Percentiles rank a stretch among this genome's conserved stretches.
Evolutionary conservation across 2,113 vertebrate genomes (phyloP).

Genomic region (Struthio camelus): DNA sequence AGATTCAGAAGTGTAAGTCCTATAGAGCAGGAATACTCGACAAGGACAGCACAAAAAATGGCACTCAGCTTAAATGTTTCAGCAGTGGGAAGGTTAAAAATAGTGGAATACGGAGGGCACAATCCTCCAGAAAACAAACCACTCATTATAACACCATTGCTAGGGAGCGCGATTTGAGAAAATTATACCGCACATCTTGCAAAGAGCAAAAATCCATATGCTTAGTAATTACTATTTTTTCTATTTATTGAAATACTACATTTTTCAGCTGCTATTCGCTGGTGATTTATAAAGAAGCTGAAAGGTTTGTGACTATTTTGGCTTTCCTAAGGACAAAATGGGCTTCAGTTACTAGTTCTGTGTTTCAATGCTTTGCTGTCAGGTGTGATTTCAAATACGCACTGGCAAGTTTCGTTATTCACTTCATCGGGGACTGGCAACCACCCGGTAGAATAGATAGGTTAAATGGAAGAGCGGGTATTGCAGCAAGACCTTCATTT

Average conservation of each 20-base stretch:
- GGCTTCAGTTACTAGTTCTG: neutral
- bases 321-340: neutral
- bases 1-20: neutral
- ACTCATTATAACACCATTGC: neutral
- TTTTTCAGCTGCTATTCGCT: neutral
- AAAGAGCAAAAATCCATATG: neutral
- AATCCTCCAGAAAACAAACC: neutral
- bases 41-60: no score
- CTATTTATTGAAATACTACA: neutral
- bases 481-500: neutral
- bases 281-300: neutral
- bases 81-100: neutral
- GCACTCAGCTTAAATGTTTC: neutral
- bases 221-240: neutral
- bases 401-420: neutral
- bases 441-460: neutral
- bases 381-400: neutral
- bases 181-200: neutral
- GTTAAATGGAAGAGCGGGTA: neutral
- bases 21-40: neutral
- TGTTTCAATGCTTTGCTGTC: neutral
- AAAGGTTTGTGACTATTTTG: neutral
- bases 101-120: neutral
- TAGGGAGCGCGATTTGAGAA: neutral
- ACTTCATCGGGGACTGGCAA: neutral